Evolutionary conservation across 2,888 invertebrate genomes (phyloP).

Genomic region (Labia minor): DNA sequence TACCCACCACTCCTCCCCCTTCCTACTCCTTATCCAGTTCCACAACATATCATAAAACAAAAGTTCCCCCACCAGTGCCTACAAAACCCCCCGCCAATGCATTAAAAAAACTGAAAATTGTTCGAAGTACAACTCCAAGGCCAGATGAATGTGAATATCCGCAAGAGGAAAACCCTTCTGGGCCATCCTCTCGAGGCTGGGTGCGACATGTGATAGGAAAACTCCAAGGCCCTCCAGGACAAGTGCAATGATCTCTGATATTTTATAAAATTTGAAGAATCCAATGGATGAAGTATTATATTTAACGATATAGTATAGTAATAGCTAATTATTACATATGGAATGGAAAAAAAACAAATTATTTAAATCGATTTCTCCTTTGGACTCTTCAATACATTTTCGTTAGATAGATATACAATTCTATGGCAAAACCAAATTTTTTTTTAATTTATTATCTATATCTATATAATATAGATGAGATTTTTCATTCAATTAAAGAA

Average conservation of each 20-base stretch:
- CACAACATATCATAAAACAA: conserved; percentile 29
- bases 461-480: too few relatives aligned
- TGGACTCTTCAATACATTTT: background rate
- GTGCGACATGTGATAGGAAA: conserved; percentile 63
- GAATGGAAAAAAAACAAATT: too few relatives aligned
- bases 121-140: conserved; percentile 21
- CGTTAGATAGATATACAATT: background rate
- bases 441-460: too few relatives aligned
- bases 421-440: background rate
- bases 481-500: too few relatives aligned
- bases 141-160: conserved; percentile 27
- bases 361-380: too few relatives aligned
- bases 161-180: conserved; percentile 27
- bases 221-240: conserved; percentile 41
- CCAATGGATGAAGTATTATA: too few relatives aligned
- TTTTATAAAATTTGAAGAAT: too few relatives aligned
- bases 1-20: conserved; percentile 31
- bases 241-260: conserved; percentile 16
- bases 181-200: conserved; percentile 46
- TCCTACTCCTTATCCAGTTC: conserved; percentile 20
- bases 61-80: conserved; percentile 55
- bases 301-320: too few relatives aligned
- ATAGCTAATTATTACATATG: too few relatives aligned
- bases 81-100: conserved; percentile 40
- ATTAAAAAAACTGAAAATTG: conserved; percentile 16